Base-by-base conservation (phyloP, 1,140 invertebrate species). In the Harlomillsia oculata region DNA sequence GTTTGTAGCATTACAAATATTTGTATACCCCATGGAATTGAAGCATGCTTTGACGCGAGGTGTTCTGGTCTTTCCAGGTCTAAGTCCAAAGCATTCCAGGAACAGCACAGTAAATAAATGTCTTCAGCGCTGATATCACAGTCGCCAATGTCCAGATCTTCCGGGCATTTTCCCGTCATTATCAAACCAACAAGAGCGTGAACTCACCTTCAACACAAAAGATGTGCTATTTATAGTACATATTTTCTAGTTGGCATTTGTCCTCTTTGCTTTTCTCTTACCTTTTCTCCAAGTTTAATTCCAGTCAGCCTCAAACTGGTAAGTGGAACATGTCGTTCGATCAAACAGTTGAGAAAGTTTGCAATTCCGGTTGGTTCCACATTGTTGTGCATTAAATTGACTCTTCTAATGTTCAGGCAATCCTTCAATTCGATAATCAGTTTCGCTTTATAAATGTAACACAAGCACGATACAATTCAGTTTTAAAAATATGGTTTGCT, bases 331-430 rank as follows among this genome's bases (percentile, higher is more conserved):
- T n/a, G n/a, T 28, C 56, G 29, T 30, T 37, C 30, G 2, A 59
- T 29, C 30, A 59, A 16, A 9, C 18, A 9, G 2, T 20, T 23
- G 26, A 26, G n/a, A 16, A 59, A 43, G 16, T 8, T 29, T 23
- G 37, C 29, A 18, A 53, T 13, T 14, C 56, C 56, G 6, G 16
- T 16, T 2, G 18, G 25, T 20, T 40, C 46, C 3, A 59, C 13
- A 9, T 59, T 34, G 9, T 52, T 59, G 16, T 59, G 29, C 21
- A 34, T 46, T 18, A 59, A 30, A 29, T 59, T 45, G 9, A 59
- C 1, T 25, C 39, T 28, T 13, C 25, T 21, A 16, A 57, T 43
- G 28, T 20, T 50, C 23, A 9, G 16, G 25, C 29, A 44, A 6
- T 43, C 46, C 55, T 45, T 5, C 6, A 16, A 30, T n/a, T n/a